A percentile compares a stretch with the other conserved stretches of the same genome.
phyloP scores from a whole-genome alignment of 2,113 vertebrate genomes.

The Corvus hawaiiensis region DNA sequence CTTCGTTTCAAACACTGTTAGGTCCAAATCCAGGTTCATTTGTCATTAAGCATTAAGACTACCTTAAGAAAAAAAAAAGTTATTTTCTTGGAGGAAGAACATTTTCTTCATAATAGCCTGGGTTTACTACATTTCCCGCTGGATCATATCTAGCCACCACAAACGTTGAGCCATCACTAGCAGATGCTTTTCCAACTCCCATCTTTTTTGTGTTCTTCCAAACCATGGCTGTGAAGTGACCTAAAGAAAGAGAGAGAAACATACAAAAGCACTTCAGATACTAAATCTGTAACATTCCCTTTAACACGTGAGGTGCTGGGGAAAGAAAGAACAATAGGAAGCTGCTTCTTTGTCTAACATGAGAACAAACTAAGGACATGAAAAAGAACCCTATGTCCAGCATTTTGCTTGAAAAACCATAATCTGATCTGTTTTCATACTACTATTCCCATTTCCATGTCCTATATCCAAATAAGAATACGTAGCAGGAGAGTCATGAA shows the following conservation, averaged over 20 bases:
- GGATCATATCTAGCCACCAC: conserved; percentile 96
- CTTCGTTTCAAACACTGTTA: not conserved
- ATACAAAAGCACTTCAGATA: not conserved
- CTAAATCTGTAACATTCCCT: not conserved
- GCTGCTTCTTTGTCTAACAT: not conserved
- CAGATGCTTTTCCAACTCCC: conserved; percentile 89
- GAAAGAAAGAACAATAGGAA: not conserved
- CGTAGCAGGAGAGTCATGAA: not conserved
- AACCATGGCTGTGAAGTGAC: conserved; percentile 98
- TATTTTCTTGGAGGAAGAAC: conserved; percentile 86
- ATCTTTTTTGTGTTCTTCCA: conserved; percentile 92
- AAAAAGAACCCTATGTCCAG: not conserved
- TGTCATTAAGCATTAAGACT: not conserved
- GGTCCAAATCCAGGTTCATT: conserved; percentile 8
- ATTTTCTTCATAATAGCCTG: conserved; percentile 93
- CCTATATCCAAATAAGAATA: not conserved
- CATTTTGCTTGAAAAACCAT: not conserved
- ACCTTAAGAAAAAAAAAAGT: not conserved
- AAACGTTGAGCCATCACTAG: conserved; percentile 91
- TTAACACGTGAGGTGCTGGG: accelerated
- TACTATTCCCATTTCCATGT: not conserved
- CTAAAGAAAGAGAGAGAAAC: conserved; percentile 59
- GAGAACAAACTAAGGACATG: not conserved
- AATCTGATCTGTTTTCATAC: not conserved
- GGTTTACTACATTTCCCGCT: conserved; percentile 93